Evolutionary conservation across 2,797 vertebrate species (phyloP), one percentile per base, ranked within the genome.

Genomic region (Takifugu rubripes): DNA sequence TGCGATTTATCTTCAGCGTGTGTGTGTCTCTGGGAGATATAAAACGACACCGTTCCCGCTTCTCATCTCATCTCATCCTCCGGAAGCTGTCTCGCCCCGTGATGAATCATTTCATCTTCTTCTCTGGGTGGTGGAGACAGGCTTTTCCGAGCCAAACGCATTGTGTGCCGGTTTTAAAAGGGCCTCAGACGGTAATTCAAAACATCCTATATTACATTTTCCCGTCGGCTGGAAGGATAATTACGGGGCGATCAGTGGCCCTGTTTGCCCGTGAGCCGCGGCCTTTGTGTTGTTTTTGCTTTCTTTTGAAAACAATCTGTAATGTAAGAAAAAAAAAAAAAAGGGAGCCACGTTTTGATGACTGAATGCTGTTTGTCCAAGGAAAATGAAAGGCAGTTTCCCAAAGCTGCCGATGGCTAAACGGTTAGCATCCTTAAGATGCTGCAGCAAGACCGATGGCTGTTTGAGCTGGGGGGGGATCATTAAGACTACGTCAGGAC

Each of bases 81-180:
- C 67, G 26, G 83, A 75, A 82, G 75, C 78, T 77, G 84, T 84
- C 78, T 77, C 62, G 40, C 58, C 21, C 64, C 72, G 69, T 86
- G 87, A 88, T 86, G 78, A 85, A 88, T 88, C 71, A 75, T 86
- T 84, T 86, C 81, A 85, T 87, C 78, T 77, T 58, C 72, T 72
- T 66, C 56, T 78, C 65, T 63, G 66, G 52, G 66, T 76, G 76
- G 55, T 11, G 65, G 48, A 49, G 70, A 59, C 75, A 58, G 72
- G 64, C 62, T 11, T 73, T 68, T 75, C 68, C 52, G 36, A 69
- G 70, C 67, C 75, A 21, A 77, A 78, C 68, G 69, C 67, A 79
- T 83, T 64, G 64, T 63, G 21, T 47, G 61, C 58, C 74, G 67
- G 43, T 80, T 74, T 74, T 69, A 27, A 57, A 45, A 64, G 65